Evolutionary conservation across 2,113 vertebrate species (phyloP).

Genomic region (Scophthalmus maximus): DNA sequence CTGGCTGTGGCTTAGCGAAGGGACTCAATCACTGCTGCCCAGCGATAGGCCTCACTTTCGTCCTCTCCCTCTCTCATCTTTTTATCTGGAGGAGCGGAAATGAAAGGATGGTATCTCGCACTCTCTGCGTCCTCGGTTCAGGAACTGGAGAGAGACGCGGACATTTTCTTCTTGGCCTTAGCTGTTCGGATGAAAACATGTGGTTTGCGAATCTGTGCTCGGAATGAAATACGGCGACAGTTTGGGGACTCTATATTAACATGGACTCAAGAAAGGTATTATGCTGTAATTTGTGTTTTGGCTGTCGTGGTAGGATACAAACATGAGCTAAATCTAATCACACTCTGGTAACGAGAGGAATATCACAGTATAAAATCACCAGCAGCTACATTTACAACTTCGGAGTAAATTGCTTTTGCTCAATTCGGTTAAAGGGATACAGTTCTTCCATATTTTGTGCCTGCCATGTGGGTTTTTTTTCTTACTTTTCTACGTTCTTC

Average conservation of each 20-base stretch:
- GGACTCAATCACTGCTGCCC: slow-evolving; percentile 76
- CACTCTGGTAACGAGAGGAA: slow-evolving; percentile 3
- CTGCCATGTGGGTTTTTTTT: neutral
- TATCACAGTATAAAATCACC: neutral
- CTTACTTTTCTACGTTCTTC: slow-evolving; percentile 7
- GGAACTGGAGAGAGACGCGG: slow-evolving; percentile 47
- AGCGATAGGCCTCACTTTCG: slow-evolving; percentile 74
- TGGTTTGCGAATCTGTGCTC: slow-evolving; percentile 41
- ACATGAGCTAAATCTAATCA: slow-evolving; percentile 18
- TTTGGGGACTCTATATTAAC: slow-evolving; percentile 43
- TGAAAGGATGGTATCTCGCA: slow-evolving; percentile 80
- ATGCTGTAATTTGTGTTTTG: slow-evolving; percentile 45
- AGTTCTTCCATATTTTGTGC: neutral
- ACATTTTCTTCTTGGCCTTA: slow-evolving; percentile 53
- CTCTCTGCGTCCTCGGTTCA: slow-evolving; percentile 43
- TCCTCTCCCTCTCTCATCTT: slow-evolving; percentile 70
- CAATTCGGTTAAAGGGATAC: slow-evolving; percentile 16
- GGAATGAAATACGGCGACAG: slow-evolving; percentile 21
- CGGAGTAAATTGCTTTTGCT: slow-evolving; percentile 33
- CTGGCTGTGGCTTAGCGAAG: slow-evolving; percentile 72
- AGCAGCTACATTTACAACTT: slow-evolving; percentile 27
- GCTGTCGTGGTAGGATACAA: slow-evolving; percentile 7
- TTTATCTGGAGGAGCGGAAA: slow-evolving; percentile 80
- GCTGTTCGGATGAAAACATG: slow-evolving; percentile 47
- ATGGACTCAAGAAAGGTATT: slow-evolving; percentile 3